Base-by-base conservation (phyloP, 2,797 vertebrate genomes). In the Cephalopachus bancanus region DNA sequence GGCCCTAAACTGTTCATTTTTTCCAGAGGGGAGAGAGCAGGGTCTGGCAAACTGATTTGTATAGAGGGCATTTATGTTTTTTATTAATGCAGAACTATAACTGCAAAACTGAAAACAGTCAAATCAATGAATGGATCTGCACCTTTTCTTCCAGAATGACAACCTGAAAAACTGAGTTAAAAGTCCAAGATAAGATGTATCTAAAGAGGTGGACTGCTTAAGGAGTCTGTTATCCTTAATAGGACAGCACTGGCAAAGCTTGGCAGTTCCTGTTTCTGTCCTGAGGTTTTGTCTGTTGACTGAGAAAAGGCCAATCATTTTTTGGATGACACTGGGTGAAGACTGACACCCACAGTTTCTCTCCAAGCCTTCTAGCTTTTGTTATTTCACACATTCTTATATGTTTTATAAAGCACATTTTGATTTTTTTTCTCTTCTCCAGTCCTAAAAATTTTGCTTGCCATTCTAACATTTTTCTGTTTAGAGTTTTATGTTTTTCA, bases 101-200 rank as follows among this genome's bases (percentile, higher is more conserved):
- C 72, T 69, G 19, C 75, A 60, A 17, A 49, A 30, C 60, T 11
- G 22, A n/a, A 12, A 83, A 11, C 24, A 22, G 12, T 78, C 4
- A 2, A 10, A 15, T 62, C 85, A n/a, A 0, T 12, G 64, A 64
- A 33, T 15, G 2, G 5, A 8, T n/a, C 10, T 10, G n/a, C 3
- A 22, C 44, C 26, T 72, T 64, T 49, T 59, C 22, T 71, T n/a
- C 49, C 55, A 65, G 22, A 89, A 84, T 14, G n/a, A 30, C 24
- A 62, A 0, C 14, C 30, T 53, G 53, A n/a, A 59, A 72, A 90
- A 16, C 0, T 0, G 22, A 53, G 11, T 75, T 57, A 26, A 49
- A 83, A 84, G n/a, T 20, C 62, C 9, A 19, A 4, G 65, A 28
- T 15, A 3, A 69, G n/a, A 20, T 37, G 10, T 28, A 7, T 62